Evolutionary conservation across 2,113 vertebrate species (phyloP).

Genomic region (Microcebus murinus): DNA sequence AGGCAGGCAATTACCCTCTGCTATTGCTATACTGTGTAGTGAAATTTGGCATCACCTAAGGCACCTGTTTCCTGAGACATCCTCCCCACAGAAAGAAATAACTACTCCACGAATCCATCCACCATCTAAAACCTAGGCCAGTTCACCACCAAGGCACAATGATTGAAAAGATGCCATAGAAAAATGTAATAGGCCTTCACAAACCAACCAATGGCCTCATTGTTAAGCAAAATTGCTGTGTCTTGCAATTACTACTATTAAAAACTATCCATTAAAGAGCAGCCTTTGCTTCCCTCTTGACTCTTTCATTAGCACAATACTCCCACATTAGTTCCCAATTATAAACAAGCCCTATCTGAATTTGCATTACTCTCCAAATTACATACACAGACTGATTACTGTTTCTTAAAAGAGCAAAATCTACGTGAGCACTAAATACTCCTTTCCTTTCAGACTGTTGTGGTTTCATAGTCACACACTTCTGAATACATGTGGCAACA

Average conservation of each 20-base stretch:
- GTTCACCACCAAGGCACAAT: neutral
- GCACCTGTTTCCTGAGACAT: slow-evolving; percentile 43
- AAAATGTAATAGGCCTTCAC: slow-evolving; percentile 53
- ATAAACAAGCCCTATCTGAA: slow-evolving; percentile 71
- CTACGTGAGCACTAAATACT: slow-evolving; percentile 41
- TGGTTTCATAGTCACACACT: neutral
- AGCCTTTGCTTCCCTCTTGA: slow-evolving; percentile 71
- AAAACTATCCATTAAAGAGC: slow-evolving; percentile 72
- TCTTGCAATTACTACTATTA: slow-evolving; percentile 73
- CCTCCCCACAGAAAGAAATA: slow-evolving; percentile 24
- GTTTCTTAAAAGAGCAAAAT: slow-evolving; percentile 70
- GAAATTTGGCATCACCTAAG: slow-evolving; percentile 37
- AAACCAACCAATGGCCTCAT: slow-evolving; percentile 50
- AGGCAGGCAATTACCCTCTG: slow-evolving; percentile 33
- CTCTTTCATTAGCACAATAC: slow-evolving; percentile 78
- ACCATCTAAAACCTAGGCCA: slow-evolving; percentile 10
- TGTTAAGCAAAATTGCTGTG: slow-evolving; percentile 59
- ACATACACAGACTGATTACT: slow-evolving; percentile 76
- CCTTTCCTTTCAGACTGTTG: slow-evolving; percentile 29
- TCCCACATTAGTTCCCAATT: slow-evolving; percentile 75
- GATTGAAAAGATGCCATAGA: slow-evolving; percentile 41
- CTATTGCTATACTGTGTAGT: neutral
- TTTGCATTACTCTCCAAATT: slow-evolving; percentile 80
- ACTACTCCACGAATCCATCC: neutral
- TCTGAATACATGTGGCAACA: slow-evolving; percentile 13